Percentiles rank a stretch among this genome's conserved stretches.
These are phyloP conservation scores for Corythoichthys intestinalis DNA, from an alignment of 2,113 vertebrate genomes.

Conservation along the genomic window DNA sequence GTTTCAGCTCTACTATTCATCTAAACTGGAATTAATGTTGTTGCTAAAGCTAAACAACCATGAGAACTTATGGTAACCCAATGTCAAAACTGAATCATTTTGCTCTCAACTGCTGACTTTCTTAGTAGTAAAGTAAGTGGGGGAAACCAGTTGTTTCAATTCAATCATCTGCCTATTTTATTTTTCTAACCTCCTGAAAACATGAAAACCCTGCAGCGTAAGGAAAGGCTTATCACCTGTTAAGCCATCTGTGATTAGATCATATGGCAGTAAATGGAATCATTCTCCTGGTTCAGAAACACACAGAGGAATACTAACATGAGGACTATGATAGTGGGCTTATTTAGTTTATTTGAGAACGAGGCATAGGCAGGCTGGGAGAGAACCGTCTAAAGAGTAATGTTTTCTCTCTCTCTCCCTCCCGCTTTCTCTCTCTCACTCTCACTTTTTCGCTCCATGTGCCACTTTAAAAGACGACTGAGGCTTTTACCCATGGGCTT, in stretches of 20 bases:
- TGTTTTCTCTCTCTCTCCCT: no score
- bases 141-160: slow-evolving; percentile 56
- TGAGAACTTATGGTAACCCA: slow-evolving; percentile 31
- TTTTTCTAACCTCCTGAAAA: slow-evolving; percentile 57
- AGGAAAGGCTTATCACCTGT: slow-evolving; percentile 60
- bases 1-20: no score
- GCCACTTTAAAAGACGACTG: not conserved
- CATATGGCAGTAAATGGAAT: slow-evolving; percentile 70
- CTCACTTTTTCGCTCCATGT: not conserved
- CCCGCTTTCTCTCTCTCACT: no score
- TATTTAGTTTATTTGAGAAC: slow-evolving; percentile 5
- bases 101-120: slow-evolving; percentile 15
- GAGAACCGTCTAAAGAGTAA: not conserved
- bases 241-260: slow-evolving; percentile 69
- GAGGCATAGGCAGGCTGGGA: slow-evolving; percentile 2
- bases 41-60: slow-evolving; percentile 40
- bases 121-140: slow-evolving; percentile 38
- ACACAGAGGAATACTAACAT: slow-evolving; percentile 52
- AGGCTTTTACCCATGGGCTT: not conserved
- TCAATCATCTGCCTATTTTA: slow-evolving; percentile 60
- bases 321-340: slow-evolving; percentile 44
- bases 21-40: slow-evolving; percentile 16
- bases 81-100: slow-evolving; percentile 52
- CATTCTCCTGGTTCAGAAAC: slow-evolving; percentile 42
- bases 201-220: slow-evolving; percentile 38